Evolutionary conservation across 2,888 invertebrate genomes (phyloP), one percentile per base, ranked within the genome.

Genomic region (Noctua janthina): DNA sequence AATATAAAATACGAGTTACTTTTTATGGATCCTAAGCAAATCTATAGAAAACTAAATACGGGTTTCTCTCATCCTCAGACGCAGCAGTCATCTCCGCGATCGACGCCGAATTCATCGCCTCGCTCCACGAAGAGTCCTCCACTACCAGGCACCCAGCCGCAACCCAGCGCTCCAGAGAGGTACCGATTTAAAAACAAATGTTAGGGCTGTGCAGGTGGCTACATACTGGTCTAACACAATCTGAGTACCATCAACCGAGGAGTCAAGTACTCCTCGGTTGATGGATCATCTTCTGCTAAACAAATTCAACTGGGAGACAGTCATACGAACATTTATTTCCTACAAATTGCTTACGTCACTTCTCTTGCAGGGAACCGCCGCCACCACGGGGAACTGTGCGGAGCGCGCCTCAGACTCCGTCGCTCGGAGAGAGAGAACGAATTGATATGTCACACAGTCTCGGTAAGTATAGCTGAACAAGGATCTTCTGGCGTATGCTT

Each of bases 21-120:
- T n/a, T 0, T 59, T n/a, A 59, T n/a, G 13, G 11, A 59, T n/a
- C 17, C 8, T 8, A 17, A 17, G 62, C 35, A 64, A 39, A 66
- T 20, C 10, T 15, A 29, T 29, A 62, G 7, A 15, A 62, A 62
- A 15, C 62, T 66, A 66, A 39, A 20, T 20, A 20, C 20, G 10
- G 35, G 1, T 66, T 39, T 20, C 39, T 46, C 0, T 59, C 15
- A 13, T 66, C 82, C 91, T 29, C 93, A 98, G 98, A 99, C 98
- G 92, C 99, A 99, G 93, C 99, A 99, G 92, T 98, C 98, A 13
- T 98, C 98, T 49, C 99, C 99, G 0, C 97, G 98, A 68, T 99
- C 99, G 29, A 99, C 99, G 4, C 99, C 98, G 3, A 99, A 99
- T 94, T 99, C 98, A 74, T 99, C 98, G 59, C 99, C 99, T 35